Conservation (phyloP, 2,113 vertebrate genomes). For the Pseudonaja textilis region DNA sequence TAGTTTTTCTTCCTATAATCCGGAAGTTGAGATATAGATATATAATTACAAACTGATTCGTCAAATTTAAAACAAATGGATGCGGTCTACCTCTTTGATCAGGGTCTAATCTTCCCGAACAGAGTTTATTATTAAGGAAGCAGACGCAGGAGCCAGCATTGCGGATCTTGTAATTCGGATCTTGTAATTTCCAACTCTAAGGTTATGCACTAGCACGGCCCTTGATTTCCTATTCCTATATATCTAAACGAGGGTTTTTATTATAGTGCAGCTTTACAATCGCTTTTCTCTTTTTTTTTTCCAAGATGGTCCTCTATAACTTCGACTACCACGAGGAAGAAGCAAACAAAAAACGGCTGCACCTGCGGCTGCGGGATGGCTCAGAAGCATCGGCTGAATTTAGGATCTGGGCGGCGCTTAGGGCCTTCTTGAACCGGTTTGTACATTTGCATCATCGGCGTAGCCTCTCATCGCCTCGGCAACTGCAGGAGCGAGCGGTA, state of each 20-base stretch:
- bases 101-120: neutral
- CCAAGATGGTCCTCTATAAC: neutral
- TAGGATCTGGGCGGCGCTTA: slow-evolving; percentile 45
- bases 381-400: neutral
- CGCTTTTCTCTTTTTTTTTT: neutral
- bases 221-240: neutral
- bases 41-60: neutral
- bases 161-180: neutral
- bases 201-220: neutral
- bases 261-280: neutral
- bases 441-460: slow-evolving; percentile 62
- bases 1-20: neutral
- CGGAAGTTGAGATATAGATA: neutral
- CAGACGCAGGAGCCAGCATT: neutral
- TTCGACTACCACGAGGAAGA: too few species aligned
- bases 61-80: neutral
- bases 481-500: slow-evolving; percentile 44
- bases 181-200: neutral
- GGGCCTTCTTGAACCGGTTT: slow-evolving; percentile 50
- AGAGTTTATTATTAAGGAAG: too few species aligned
- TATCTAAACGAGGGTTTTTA: too few species aligned
- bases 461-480: slow-evolving; percentile 64
- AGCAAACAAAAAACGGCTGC: neutral
- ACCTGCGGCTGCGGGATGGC: neutral
- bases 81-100: neutral